phyloP scores from a whole-genome alignment of 2,797 vertebrate species.

The Tauraco hartlaubi region DNA sequence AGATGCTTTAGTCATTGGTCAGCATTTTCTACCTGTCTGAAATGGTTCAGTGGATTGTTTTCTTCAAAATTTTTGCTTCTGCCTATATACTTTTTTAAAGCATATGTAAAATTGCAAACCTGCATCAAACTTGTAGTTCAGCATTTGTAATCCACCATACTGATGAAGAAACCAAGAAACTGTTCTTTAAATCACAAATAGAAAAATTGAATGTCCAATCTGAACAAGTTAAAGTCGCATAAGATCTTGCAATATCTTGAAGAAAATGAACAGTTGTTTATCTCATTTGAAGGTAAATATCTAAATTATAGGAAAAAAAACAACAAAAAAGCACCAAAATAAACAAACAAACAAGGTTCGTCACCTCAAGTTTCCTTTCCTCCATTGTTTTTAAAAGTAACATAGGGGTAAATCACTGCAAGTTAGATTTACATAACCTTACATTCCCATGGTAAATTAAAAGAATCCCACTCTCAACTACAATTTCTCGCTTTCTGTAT shows the following conservation, averaged over 20 bases:
- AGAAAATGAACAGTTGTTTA: neutral
- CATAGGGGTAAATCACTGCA: neutral
- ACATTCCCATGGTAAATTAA: neutral
- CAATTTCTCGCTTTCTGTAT: neutral
- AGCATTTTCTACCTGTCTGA: neutral
- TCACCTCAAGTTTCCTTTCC: neutral
- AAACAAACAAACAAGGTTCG: neutral
- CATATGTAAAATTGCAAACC: neutral
- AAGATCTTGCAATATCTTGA: neutral
- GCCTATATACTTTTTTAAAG: neutral
- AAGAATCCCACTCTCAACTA: neutral
- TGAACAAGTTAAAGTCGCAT: neutral
- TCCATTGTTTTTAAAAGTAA: neutral
- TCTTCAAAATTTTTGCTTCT: neutral
- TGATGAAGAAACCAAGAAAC: neutral
- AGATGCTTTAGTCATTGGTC: neutral
- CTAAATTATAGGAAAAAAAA: neutral
- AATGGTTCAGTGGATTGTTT: neutral
- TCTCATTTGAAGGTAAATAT: neutral
- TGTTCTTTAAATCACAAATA: neutral
- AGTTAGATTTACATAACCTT: neutral
- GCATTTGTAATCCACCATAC: neutral
- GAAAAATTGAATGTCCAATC: neutral
- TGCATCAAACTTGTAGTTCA: neutral
- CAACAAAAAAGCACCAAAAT: no score